These are phyloP conservation scores for Anadara kagoshimensis DNA, from an alignment of 1,140 invertebrate species.

Conservation along the genomic window DNA sequence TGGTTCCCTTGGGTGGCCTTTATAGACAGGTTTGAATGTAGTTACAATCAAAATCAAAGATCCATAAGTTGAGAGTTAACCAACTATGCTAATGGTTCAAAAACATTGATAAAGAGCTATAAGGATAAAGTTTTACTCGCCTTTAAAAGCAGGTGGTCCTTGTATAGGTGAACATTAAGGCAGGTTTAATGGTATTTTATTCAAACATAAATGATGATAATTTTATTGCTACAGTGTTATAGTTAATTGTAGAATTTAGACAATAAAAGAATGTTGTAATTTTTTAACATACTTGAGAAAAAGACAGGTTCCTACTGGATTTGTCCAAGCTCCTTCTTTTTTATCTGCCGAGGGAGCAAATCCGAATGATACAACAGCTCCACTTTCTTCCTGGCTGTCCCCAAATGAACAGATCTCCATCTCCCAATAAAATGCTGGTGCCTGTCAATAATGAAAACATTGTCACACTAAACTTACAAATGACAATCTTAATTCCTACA, in stretches of 20 bases:
- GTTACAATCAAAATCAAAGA: too few relatives aligned
- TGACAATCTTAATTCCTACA: too few relatives aligned
- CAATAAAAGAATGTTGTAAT: neutral
- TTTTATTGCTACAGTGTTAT: neutral
- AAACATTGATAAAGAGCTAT: too few relatives aligned
- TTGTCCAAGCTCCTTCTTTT: slow-evolving; percentile 72
- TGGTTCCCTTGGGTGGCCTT: too few relatives aligned
- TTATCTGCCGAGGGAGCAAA: slow-evolving; percentile 72
- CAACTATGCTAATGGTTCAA: too few relatives aligned
- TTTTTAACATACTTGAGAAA: slow-evolving; percentile 68
- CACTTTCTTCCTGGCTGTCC: slow-evolving; percentile 70
- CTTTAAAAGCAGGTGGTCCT: too few relatives aligned
- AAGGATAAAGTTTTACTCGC: too few relatives aligned
- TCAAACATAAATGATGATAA: neutral
- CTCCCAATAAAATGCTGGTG: slow-evolving; percentile 74
- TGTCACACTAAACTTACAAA: too few relatives aligned
- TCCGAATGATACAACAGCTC: slow-evolving; percentile 71
- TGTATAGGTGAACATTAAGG: too few relatives aligned
- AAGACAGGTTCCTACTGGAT: slow-evolving; percentile 72
- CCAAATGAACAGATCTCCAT: slow-evolving; percentile 72
- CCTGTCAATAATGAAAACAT: slow-evolving; percentile 48
- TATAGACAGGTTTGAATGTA: too few relatives aligned
- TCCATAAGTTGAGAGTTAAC: too few relatives aligned
- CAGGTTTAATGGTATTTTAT: neutral
- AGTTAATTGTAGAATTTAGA: too few relatives aligned